A percentile compares a stretch with the other conserved stretches of the same genome.
These are phyloP conservation scores for Centropristis striata DNA, from an alignment of 2,113 vertebrate species.

Conservation along the genomic window DNA sequence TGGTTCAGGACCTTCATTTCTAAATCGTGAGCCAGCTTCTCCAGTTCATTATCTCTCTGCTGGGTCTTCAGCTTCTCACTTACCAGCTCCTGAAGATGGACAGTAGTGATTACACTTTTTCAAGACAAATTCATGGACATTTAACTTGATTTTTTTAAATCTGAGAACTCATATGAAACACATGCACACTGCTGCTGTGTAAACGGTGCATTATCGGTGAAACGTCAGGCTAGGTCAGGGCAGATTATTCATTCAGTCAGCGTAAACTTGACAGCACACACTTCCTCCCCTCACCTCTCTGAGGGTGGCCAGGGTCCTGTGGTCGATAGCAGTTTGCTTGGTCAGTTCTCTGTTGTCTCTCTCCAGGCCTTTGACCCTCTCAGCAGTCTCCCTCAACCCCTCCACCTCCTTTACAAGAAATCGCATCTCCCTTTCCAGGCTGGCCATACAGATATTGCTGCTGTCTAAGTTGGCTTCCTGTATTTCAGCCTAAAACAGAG, in stretches of 20 bases:
- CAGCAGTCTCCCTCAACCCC: conserved; percentile 87
- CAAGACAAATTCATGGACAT: neutral
- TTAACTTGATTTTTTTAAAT: neutral
- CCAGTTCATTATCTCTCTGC: conserved; percentile 95
- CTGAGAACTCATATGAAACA: neutral
- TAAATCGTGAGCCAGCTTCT: conserved; percentile 92
- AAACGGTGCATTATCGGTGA: conserved; percentile 8
- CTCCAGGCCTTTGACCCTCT: conserved; percentile 91
- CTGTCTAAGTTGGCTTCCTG: conserved; percentile 92
- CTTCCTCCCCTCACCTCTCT: conserved; percentile 88
- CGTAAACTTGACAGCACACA: neutral
- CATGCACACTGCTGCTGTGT: neutral
- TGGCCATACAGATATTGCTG: conserved; percentile 82
- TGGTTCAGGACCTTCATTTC: conserved; percentile 95
- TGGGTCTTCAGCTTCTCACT: conserved; percentile 96
- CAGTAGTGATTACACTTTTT: neutral
- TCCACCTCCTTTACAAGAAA: conserved; percentile 89
- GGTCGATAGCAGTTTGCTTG: conserved; percentile 93
- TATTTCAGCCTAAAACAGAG: conserved; percentile 87
- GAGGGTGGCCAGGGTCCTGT: conserved; percentile 90
- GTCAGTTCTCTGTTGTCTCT: conserved; percentile 92
- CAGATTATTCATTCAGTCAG: conserved; percentile 21
- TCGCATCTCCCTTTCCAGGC: conserved; percentile 90
- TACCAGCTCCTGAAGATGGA: conserved; percentile 91
- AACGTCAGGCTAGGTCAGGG: neutral